Evolutionary conservation across 92 coral and sea anemone genomes (phyloP).

Genomic region (Bergia puertoricense): DNA sequence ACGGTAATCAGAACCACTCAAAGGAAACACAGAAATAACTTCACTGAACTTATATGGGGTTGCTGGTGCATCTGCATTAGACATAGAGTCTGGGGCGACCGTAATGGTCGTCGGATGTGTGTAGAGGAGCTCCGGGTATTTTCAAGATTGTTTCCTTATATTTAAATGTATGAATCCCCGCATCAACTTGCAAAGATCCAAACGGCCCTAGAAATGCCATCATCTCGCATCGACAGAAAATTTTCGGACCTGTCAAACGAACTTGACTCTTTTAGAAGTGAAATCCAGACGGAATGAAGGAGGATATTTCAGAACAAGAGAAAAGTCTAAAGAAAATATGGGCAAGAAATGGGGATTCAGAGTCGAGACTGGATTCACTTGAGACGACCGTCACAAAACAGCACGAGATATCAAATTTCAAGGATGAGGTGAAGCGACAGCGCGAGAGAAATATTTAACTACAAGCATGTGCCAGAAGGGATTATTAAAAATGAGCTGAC

Average conservation of each 20-base stretch:
- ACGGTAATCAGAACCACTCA: not conserved
- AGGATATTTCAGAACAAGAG: not conserved
- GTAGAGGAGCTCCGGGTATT: not conserved
- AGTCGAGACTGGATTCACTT: not conserved
- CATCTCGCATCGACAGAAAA: not conserved
- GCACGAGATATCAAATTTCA: not conserved
- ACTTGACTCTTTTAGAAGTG: not conserved
- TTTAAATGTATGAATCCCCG: not conserved
- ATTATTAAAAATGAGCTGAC: not conserved
- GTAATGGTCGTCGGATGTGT: not conserved
- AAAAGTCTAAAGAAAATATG: not conserved
- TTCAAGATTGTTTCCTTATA: no score
- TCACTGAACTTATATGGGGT: no score
- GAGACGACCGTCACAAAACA: not conserved
- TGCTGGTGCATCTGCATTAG: not conserved
- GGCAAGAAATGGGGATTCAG: not conserved
- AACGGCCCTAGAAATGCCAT: not conserved
- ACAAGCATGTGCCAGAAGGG: not conserved
- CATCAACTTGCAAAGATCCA: not conserved
- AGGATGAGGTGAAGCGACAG: slow-evolving; percentile 14
- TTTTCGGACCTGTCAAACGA: slow-evolving; percentile 8
- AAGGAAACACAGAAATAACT: not conserved
- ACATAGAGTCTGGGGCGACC: no score
- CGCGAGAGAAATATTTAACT: not conserved
- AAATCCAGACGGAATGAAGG: slow-evolving; percentile 1